Evolutionary conservation across 2,113 vertebrate genomes (phyloP).

Genomic region (Genyomyrus donnyi): DNA sequence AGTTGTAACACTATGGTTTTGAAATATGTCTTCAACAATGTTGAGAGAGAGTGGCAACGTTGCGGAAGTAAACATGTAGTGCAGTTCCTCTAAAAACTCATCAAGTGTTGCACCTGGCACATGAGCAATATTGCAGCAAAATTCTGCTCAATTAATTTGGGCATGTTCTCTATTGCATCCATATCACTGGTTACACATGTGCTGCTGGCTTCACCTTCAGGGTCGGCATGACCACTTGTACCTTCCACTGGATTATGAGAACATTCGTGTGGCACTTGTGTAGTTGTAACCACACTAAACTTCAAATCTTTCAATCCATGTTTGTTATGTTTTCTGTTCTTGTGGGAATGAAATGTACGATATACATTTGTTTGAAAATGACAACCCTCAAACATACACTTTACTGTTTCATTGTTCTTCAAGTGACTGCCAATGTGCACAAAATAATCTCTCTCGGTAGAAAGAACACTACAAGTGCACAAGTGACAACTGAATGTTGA

Average conservation of each 20-base stretch:
- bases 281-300: neutral
- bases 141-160: neutral
- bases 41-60: neutral
- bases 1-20: neutral
- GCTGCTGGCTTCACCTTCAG: neutral
- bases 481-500: neutral
- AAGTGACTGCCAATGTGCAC: no score
- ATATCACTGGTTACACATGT: neutral
- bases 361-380: slow-evolving; percentile 26
- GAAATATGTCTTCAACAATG: neutral
- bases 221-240: neutral
- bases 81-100: neutral
- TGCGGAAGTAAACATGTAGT: neutral
- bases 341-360: slow-evolving; percentile 25
- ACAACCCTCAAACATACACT: neutral
- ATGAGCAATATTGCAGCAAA: neutral
- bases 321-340: slow-evolving; percentile 28
- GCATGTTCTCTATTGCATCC: neutral
- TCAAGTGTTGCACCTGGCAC: neutral
- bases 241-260: neutral
- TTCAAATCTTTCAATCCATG: slow-evolving; percentile 28
- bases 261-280: neutral
- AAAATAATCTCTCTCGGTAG: no score
- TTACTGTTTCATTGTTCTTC: no score
- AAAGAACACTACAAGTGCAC: no score